Base-by-base conservation (phyloP, 2,797 vertebrate genomes). In the Pitangus sulphuratus region DNA sequence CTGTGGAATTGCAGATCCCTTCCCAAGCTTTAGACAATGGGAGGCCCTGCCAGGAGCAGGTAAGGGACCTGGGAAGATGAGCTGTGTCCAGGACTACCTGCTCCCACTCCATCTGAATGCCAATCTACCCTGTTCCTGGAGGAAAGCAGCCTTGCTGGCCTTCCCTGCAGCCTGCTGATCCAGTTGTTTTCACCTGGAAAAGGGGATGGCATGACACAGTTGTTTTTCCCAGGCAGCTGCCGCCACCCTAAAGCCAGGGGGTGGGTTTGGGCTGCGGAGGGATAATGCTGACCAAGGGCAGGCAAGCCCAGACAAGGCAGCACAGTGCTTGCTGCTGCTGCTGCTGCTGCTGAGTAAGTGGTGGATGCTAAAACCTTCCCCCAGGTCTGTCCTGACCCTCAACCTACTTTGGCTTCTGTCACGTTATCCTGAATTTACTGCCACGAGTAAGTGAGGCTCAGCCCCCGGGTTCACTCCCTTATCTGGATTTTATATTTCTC, bases 221-320 rank as follows among this genome's bases (percentile, higher is more conserved):
- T 45, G 22, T 76, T 96, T 76, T 96, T 94, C 80, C 78, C 88
- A 92, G 74, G 87, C 56, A 19, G 30, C 24, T 77, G 84, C 68
- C 90, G 82, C 62, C 88, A 90, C 76, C 71, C 83, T 68, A 37
- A 85, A 92, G 70, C 54, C 56, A 51, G 30, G 61, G 76, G 79
- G 82, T 95, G 94, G 94, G 94, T 94, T 91, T 64, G 15, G 4
- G 81, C 71, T 82, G 64, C 56, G 25, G 18, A 71, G 71, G 87
- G 66, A 95, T 61, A 80, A 61, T 33, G 89, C 93, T 95, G 94
- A 95, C 79, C 90, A 68, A 93, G 91, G 91, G 26, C 8, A 61
- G 60, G 87, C 97, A 96, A 90, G 96, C 25, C 81, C 40, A 61
- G 90, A 21, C 96, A 96, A 9, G 57, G 91, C 65, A 71, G n/a